phyloP scores from a whole-genome alignment of 37 sponge, comb jelly and placozoan species.

The Spongilla lacustris region DNA sequence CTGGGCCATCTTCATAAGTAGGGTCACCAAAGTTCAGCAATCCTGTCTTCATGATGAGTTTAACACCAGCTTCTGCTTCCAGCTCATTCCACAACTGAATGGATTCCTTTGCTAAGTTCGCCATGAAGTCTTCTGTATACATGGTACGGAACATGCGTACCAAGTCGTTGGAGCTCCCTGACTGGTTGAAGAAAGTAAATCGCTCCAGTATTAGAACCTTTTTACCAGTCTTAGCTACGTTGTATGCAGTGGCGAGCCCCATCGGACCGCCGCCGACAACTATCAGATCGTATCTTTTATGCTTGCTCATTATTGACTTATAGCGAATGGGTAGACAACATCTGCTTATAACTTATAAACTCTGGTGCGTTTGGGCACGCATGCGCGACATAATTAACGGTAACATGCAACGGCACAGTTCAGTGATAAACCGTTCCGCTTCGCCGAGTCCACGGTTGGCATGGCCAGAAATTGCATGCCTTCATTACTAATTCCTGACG shows the following conservation, averaged over 20 bases:
- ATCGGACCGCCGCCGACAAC: conserved; percentile 17
- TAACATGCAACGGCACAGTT: no score
- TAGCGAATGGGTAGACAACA: neutral
- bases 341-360: no score
- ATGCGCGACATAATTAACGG: neutral
- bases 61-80: conserved; percentile 16
- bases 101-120: conserved; percentile 9
- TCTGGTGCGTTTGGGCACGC: neutral
- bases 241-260: conserved; percentile 18
- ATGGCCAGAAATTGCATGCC: no score
- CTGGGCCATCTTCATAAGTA: neutral
- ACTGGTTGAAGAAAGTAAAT: conserved; percentile 22
- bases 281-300: conserved; percentile 6
- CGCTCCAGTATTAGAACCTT: conserved; percentile 12
- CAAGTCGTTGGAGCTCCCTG: conserved; percentile 20
- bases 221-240: conserved; percentile 5
- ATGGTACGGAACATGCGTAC: conserved; percentile 24
- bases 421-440: no score
- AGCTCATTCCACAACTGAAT: conserved; percentile 1
- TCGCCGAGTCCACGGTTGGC: no score
- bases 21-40: conserved; percentile 17
- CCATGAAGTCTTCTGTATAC: conserved; percentile 22
- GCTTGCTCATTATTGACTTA: neutral
- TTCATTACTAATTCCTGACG: no score
- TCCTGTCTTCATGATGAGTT: neutral